Evolutionary conservation across 2,888 invertebrate species (phyloP).

Genomic region (Rotaria magnacalcarata): DNA sequence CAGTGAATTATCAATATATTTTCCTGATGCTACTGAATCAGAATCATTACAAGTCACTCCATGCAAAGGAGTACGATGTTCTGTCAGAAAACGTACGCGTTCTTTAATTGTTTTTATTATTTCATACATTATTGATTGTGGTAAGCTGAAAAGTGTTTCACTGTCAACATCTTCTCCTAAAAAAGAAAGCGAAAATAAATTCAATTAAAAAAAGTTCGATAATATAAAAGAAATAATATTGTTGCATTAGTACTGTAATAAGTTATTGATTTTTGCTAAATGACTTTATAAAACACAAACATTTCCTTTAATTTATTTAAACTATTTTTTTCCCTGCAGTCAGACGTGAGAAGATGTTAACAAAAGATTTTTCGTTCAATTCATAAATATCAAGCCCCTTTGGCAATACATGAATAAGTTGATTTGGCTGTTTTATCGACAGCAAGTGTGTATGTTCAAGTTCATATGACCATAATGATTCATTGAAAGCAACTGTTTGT

Average conservation of each 20-base stretch:
- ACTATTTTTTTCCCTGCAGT: not conserved
- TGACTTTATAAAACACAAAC: no score
- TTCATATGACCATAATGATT: not conserved
- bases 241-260: no score
- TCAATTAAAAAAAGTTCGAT: not conserved
- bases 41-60: no score
- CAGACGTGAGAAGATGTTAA: not conserved
- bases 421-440: not conserved
- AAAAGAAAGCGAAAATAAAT: not conserved
- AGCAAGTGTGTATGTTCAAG: not conserved
- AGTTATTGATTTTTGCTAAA: no score
- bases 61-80: no score
- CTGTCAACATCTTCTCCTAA: not conserved
- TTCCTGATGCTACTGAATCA: no score
- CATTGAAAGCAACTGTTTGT: not conserved
- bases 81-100: no score
- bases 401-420: not conserved
- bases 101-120: not conserved
- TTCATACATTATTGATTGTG: not conserved
- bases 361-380: not conserved
- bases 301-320: no score
- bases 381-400: conserved; percentile 15
- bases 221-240: not conserved
- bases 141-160: not conserved
- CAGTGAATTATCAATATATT: no score